These are phyloP conservation scores for Ceyx erithaca DNA, from an alignment of 2,797 vertebrate genomes.

Conservation along the genomic window DNA sequence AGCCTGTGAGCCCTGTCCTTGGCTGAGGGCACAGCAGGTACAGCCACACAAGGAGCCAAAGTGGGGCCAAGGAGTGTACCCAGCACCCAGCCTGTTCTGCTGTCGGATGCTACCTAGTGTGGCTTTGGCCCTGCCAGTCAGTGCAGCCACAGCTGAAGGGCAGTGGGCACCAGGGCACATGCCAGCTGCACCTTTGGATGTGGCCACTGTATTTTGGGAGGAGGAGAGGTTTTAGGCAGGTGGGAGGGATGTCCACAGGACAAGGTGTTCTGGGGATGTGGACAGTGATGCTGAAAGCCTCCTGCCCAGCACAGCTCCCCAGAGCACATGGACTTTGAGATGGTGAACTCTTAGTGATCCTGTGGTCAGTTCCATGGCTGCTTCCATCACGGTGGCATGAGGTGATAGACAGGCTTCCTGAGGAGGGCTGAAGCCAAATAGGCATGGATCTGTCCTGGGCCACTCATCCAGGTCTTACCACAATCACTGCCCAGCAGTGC, in stretches of 20 bases:
- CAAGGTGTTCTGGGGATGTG: rapidly evolving
- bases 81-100: neutral
- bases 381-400: neutral
- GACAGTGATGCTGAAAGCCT: neutral
- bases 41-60: neutral
- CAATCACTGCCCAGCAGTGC: neutral
- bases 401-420: neutral
- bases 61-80: neutral
- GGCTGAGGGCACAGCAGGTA: neutral
- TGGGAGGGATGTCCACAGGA: neutral
- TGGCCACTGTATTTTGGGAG: neutral
- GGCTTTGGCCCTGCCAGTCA: neutral
- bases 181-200: neutral
- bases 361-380: neutral
- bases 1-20: neutral
- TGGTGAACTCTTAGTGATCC: neutral
- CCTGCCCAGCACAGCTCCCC: neutral
- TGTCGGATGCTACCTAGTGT: rapidly evolving
- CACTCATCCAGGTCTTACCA: neutral
- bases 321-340: neutral
- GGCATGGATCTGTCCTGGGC: neutral
- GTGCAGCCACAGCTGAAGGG: neutral
- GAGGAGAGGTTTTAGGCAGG: neutral
- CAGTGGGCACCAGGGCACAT: neutral
- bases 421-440: neutral